Percentiles rank a stretch among this genome's conserved stretches.
phyloP scores from a whole-genome alignment of 2,888 invertebrate species.

The Tholera decimalis region DNA sequence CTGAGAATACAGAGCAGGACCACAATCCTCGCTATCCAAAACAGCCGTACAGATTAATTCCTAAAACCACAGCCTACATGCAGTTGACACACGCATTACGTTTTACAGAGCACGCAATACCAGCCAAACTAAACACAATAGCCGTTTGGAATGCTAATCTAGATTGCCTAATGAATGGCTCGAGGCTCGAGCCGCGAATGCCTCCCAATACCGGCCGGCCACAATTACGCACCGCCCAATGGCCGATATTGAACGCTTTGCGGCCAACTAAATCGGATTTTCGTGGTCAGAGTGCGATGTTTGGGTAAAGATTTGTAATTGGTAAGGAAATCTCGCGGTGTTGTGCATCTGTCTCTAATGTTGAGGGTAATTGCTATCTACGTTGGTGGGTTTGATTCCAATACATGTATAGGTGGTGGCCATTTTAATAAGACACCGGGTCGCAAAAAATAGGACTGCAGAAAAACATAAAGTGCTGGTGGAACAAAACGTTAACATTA shows the following conservation, averaged over 20 bases:
- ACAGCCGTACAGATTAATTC: conserved; percentile 1
- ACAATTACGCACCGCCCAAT: conserved; percentile 50
- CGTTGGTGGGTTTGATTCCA: too few relatives aligned
- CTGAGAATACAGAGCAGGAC: not conserved
- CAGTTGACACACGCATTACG: conserved; percentile 33
- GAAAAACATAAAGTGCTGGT: too few relatives aligned
- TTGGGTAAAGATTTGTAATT: conserved; percentile 57
- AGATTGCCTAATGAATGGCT: conserved; percentile 65
- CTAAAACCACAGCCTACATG: conserved; percentile 18
- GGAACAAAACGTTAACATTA: too few relatives aligned
- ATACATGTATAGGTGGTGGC: too few relatives aligned
- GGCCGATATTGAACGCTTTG: conserved; percentile 56
- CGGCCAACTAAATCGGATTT: conserved; percentile 58
- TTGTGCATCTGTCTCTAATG: conserved; percentile 20
- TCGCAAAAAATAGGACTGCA: too few relatives aligned
- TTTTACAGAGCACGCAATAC: conserved; percentile 36
- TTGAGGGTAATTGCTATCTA: conserved; percentile 19
- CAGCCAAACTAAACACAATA: conserved; percentile 37
- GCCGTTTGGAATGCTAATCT: conserved; percentile 56
- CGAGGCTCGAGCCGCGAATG: conserved; percentile 32
- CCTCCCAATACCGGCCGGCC: conserved; percentile 41
- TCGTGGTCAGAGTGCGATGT: conserved; percentile 48
- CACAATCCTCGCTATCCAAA: not conserved
- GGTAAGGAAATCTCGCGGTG: conserved; percentile 40
- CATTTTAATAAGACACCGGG: too few relatives aligned